Base-by-base conservation (phyloP, 2,888 invertebrate species). In the Lysandra bellargus region DNA sequence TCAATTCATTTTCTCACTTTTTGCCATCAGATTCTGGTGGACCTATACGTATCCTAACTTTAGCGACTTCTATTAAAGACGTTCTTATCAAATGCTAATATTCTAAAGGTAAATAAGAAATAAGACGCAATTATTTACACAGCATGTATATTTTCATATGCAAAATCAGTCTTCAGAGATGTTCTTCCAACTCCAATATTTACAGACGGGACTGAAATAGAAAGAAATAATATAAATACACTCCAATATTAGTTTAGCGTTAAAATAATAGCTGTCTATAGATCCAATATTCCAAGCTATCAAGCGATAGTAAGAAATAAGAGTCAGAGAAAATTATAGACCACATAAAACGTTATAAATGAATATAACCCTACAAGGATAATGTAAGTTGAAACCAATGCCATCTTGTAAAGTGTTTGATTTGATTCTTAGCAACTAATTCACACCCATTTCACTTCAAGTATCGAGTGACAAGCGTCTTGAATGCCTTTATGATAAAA, bases 181-280 rank as follows among this genome's bases (percentile, higher is more conserved):
- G 4, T 40, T 90, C 82, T 64, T 64, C 12, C 9, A 64, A 30
- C 64, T 64, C 64, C 9, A 4, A 64, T 64, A 30, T 64, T 64
- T 30, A 92, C 80, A 92, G 85, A 80, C 90, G 87, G 81, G 91
- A 91, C 92, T 92, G 90, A 85, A 92, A 91, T 83, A 85, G 87
- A 83, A 83, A 79, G 80, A 78, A 44, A 44, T 33, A 49, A 60
- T 61, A 57, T 77, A 72, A 75, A 30, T 4, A 33, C 44, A 69
- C 72, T 30, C 73, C 60, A 75, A 69, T 1, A 49, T 17, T 64
- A 64, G 9, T 30, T 23, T 9, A 64, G 23, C 23, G 5, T 64
- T 64, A 30, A 64, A 30, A 64, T 64, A 64, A 64, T 64, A 57
- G 17, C 4, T 57, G 17, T 14, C 17, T 4, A 57, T 57, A 57